These are phyloP conservation scores for Nesospiza acunhae DNA, from an alignment of 2,113 vertebrate species.

Conservation along the genomic window DNA sequence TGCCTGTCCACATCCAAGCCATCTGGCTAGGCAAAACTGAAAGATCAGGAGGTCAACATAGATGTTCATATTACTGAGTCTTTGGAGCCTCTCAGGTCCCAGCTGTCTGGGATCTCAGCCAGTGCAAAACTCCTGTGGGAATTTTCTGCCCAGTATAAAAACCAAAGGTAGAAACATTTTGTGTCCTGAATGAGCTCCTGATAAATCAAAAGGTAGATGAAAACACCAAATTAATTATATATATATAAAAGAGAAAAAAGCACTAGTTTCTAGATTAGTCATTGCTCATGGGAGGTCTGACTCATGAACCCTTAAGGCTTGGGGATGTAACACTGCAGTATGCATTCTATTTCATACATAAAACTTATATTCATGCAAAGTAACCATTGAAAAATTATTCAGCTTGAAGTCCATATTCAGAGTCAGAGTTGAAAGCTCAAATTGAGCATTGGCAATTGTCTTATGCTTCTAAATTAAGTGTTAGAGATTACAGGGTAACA, in stretches of 20 bases:
- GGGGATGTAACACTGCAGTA: background rate
- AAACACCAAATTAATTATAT: conserved; percentile 3
- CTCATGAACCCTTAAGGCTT: background rate
- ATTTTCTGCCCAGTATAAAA: background rate
- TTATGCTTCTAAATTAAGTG: background rate
- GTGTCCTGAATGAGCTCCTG: background rate
- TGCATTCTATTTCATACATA: background rate
- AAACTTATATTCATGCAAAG: background rate
- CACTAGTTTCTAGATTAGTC: conserved; percentile 1
- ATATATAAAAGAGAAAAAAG: background rate
- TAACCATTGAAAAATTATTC: background rate
- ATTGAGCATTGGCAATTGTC: background rate
- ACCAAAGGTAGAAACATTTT: conserved; percentile 1
- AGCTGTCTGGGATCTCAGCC: conserved; percentile 33
- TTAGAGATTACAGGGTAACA: background rate
- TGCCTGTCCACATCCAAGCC: background rate
- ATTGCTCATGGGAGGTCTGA: conserved; percentile 50
- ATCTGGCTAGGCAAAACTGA: background rate
- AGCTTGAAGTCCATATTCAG: background rate
- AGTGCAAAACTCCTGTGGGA: background rate
- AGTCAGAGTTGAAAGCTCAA: background rate
- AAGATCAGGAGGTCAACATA: background rate
- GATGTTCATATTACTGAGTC: background rate
- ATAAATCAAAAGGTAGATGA: conserved; percentile 36
- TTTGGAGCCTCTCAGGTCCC: background rate